phyloP scores from a whole-genome alignment of 37 sponge, comb jelly and placozoan genomes.

The Halichondria panicea region DNA sequence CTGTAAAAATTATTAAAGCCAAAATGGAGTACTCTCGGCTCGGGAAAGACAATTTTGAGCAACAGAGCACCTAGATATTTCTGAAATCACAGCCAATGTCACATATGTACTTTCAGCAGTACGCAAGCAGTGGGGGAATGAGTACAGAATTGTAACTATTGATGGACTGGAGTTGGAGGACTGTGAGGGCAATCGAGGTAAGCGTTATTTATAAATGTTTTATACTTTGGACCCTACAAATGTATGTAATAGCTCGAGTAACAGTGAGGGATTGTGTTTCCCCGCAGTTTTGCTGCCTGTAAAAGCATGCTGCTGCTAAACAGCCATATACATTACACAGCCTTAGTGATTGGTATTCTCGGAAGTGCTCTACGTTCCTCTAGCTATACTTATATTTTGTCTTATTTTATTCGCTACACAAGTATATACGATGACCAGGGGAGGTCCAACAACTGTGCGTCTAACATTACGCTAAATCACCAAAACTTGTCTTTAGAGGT shows the following conservation, averaged over 20 bases:
- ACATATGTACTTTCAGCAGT: neutral
- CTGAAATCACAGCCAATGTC: neutral
- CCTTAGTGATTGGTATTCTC: too few relatives aligned
- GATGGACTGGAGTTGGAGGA: neutral
- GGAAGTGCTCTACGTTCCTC: too few relatives aligned
- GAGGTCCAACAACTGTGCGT: too few relatives aligned
- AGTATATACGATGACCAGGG: too few relatives aligned
- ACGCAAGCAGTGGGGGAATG: neutral
- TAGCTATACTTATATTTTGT: too few relatives aligned
- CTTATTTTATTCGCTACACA: too few relatives aligned
- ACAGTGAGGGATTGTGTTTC: neutral
- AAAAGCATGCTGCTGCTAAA: neutral
- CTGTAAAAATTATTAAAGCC: neutral
- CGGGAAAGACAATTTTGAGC: neutral
- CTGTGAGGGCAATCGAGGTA: neutral
- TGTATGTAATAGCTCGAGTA: neutral
- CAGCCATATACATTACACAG: too few relatives aligned
- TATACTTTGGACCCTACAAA: neutral
- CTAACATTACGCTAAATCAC: too few relatives aligned
- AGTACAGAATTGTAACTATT: neutral
- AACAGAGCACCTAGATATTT: neutral
- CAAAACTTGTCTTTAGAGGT: too few relatives aligned
- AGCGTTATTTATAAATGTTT: neutral
- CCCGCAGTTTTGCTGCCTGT: neutral
- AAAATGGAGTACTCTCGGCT: neutral